A percentile compares a stretch with the other conserved stretches of the same genome.
Evolutionary conservation across 2,113 vertebrate genomes (phyloP).

Genomic region (Pagrus major): DNA sequence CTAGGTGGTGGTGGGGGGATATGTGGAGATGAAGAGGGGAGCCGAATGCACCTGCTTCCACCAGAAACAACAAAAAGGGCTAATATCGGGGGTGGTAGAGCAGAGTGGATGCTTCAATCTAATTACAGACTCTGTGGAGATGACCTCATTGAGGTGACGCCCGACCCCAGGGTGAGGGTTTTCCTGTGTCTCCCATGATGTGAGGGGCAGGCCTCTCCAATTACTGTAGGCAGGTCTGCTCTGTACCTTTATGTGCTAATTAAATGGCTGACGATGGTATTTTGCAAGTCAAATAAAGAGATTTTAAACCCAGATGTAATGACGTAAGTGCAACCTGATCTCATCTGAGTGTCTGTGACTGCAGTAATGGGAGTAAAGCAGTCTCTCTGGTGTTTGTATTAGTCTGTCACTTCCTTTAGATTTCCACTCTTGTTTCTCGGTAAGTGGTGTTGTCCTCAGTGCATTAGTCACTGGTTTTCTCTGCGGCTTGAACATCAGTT

Average conservation of each 20-base stretch:
- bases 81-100: conserved; percentile 28
- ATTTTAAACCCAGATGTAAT: background rate
- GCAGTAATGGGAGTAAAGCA: conserved; percentile 1
- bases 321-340: conserved; percentile 10
- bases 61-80: conserved; percentile 65
- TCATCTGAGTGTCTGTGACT: conserved; percentile 13
- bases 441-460: conserved; percentile 46
- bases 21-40: too few species aligned
- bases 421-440: conserved; percentile 33
- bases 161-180: conserved; percentile 51
- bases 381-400: conserved; percentile 17
- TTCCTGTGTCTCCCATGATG: conserved; percentile 45
- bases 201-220: conserved; percentile 28
- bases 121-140: conserved; percentile 78
- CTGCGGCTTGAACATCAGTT: conserved; percentile 61
- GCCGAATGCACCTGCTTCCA: conserved; percentile 65
- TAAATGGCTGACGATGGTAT: conserved; percentile 5
- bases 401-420: conserved; percentile 35
- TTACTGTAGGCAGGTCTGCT: conserved; percentile 22
- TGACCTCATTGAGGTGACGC: conserved; percentile 71
- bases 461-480: conserved; percentile 62
- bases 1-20: background rate
- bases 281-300: conserved; percentile 19
- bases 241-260: conserved; percentile 31
- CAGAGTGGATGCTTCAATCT: conserved; percentile 58